A percentile compares a stretch with the other conserved stretches of the same genome.
Evolutionary conservation across 2,888 invertebrate genomes (phyloP).

Genomic region (Sabellastarte sp.): DNA sequence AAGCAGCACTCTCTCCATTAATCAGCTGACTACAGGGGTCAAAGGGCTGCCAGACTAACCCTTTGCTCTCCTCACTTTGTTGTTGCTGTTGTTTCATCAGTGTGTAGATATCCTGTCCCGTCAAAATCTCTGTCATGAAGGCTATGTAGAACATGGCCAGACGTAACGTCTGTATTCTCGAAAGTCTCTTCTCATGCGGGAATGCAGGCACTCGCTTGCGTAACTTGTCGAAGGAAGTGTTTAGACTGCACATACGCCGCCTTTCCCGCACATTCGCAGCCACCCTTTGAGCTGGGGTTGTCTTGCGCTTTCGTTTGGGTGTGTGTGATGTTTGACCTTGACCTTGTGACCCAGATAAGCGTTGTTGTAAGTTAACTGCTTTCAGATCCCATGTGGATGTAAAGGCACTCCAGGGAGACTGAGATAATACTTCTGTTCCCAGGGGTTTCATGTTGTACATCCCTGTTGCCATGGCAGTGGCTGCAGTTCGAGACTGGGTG

Average conservation of each 20-base stretch:
- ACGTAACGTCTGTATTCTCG: slow-evolving; percentile 74
- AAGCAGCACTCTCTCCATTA: too few species aligned
- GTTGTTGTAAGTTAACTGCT: not conserved
- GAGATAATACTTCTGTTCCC: not conserved
- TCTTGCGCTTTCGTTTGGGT: slow-evolving; percentile 25
- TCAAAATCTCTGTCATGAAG: slow-evolving; percentile 79
- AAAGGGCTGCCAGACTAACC: slow-evolving; percentile 8
- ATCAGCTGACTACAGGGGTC: too few species aligned
- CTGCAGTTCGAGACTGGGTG: too few species aligned
- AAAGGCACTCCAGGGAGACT: not conserved
- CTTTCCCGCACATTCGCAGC: slow-evolving; percentile 90
- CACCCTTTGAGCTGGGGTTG: slow-evolving; percentile 62
- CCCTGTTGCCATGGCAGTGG: not conserved
- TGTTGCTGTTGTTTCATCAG: not conserved
- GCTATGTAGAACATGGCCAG: slow-evolving; percentile 94
- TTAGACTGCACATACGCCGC: slow-evolving; percentile 86
- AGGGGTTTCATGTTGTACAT: not conserved
- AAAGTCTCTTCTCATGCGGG: slow-evolving; percentile 30
- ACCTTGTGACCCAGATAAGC: too few species aligned
- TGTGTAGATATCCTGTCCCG: slow-evolving; percentile 4
- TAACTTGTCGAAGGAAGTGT: slow-evolving; percentile 86
- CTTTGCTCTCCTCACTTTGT: not conserved
- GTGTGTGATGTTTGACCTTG: not conserved
- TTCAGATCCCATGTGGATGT: not conserved
- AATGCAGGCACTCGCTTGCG: slow-evolving; percentile 57